Base-by-base conservation (phyloP, 2,888 invertebrate genomes). In the Fabriciana adippe region DNA sequence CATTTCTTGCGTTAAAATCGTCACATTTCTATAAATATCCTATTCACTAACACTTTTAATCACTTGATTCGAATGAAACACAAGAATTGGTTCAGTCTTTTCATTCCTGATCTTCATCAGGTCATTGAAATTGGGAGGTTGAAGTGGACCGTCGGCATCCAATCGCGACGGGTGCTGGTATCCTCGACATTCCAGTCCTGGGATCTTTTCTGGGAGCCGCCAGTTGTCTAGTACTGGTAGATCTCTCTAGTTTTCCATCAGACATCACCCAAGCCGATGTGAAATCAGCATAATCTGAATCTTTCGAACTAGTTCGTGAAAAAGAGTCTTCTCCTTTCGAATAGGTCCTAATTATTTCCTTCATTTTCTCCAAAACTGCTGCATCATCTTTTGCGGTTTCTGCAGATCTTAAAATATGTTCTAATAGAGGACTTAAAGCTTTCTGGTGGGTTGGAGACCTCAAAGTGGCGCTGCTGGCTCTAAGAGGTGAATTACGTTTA, bases 181-280 rank as follows among this genome's bases (percentile, higher is more conserved):
- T 92, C 77, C 90, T 83, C 0, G 92, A 92, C 2, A 87, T 74
- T 0, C 91, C 91, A 69, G 84, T 88, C 76, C 89, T 84, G 55
- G 85, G 88, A 69, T 91, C 92, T 77, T 92, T 92, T 72, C 92
- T 86, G 1, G 92, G 92, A 31, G 91, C 88, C 47, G 92, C 89
- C 72, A 93, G 73, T 75, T 93, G 92, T 69, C 92, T 83, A 6
- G 92, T 94, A 69, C 94, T 94, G 54, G 93, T 93, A 16, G 94
- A 94, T 63, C 94, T 86, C 73, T 94, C 94, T 60, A 95, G 83
- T 73, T 94, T 94, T 0, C 95, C 95, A 81, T 95, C 95, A 73
- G 95, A 95, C 87, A 95, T 95, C 45, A 95, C 95, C 95, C 95
- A 95, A 14, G 95, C 95, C 35, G 95, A 94, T 8, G 95, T 95